Percentiles rank a stretch among this genome's conserved stretches.
Conservation (phyloP, 2,888 invertebrate genomes). For the Aleiodes testaceus region DNA sequence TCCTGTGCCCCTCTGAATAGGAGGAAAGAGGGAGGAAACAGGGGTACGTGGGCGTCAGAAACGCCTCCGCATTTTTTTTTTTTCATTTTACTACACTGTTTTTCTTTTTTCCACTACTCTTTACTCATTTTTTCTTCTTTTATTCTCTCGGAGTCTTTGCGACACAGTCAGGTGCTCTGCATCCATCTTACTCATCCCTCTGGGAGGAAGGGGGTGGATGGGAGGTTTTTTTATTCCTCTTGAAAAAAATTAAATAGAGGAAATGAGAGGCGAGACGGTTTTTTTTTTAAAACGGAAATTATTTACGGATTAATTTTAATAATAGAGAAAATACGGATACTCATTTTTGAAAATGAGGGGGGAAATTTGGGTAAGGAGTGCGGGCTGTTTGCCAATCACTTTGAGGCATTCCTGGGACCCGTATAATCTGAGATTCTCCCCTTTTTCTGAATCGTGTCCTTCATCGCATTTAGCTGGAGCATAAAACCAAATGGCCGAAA, state of each 20-base stretch:
- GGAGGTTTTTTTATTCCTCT: neutral
- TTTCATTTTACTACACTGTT: slow-evolving; percentile 45
- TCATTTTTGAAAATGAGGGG: too few species aligned
- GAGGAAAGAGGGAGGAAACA: slow-evolving; percentile 53
- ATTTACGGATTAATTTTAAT: too few species aligned
- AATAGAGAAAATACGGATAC: too few species aligned
- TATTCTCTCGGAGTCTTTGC: slow-evolving; percentile 38
- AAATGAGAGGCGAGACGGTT: neutral
- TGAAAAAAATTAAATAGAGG: slow-evolving; percentile 1
- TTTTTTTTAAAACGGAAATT: slow-evolving; percentile 13
- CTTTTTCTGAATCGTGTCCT: slow-evolving; percentile 44
- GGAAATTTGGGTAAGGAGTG: slow-evolving; percentile 9
- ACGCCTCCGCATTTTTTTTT: slow-evolving; percentile 61
- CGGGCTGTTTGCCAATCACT: slow-evolving; percentile 67
- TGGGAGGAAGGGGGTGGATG: neutral
- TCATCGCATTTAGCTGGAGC: slow-evolving; percentile 62
- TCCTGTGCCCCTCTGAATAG: slow-evolving; percentile 63
- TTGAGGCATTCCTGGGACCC: slow-evolving; percentile 48
- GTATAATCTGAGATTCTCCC: slow-evolving; percentile 40
- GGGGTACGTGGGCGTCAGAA: slow-evolving; percentile 69
- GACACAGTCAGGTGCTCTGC: slow-evolving; percentile 43
- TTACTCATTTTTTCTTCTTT: slow-evolving; percentile 46
- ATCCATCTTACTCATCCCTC: slow-evolving; percentile 37
- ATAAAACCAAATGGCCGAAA: slow-evolving; percentile 66
- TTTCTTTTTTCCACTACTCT: slow-evolving; percentile 55